These are phyloP conservation scores for Drosophila monieri DNA, from an alignment of 2,888 invertebrate genomes.

Conservation along the genomic window DNA sequence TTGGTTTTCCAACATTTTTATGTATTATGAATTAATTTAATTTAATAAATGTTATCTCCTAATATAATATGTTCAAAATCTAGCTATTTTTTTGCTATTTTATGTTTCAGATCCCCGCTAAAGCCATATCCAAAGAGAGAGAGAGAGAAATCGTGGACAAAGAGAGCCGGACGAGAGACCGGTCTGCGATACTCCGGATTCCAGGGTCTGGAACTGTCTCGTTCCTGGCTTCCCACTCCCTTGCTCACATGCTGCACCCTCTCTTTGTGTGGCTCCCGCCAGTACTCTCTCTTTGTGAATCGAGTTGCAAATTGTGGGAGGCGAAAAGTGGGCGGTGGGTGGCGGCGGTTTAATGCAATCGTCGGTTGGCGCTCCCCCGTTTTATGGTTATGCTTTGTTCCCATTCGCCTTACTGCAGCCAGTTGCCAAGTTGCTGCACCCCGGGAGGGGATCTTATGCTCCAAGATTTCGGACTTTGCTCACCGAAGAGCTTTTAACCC, in stretches of 20 bases:
- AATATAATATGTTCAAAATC: neutral
- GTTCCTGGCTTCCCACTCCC: conserved; percentile 2
- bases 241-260: neutral
- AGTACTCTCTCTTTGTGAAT: conserved; percentile 18
- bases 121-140: conserved; percentile 2
- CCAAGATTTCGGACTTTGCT: conserved; percentile 24
- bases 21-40: too few species aligned
- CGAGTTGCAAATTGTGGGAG: conserved; percentile 1
- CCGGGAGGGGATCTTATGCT: conserved; percentile 18
- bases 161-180: conserved; percentile 21
- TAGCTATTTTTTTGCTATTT: neutral
- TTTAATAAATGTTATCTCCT: too few species aligned
- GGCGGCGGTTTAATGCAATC: conserved; percentile 29
- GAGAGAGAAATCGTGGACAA: neutral
- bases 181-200: conserved; percentile 9
- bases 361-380: conserved; percentile 22
- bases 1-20: too few species aligned
- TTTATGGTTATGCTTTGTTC: conserved; percentile 32
- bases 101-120: neutral
- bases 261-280: neutral
- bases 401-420: neutral
- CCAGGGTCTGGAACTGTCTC: conserved; percentile 2
- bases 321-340: conserved; percentile 7
- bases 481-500: conserved; percentile 24
- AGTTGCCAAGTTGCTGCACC: too few species aligned